Evolutionary conservation across 2,113 vertebrate genomes (phyloP).

Genomic region (Phylloscopus whistleri): DNA sequence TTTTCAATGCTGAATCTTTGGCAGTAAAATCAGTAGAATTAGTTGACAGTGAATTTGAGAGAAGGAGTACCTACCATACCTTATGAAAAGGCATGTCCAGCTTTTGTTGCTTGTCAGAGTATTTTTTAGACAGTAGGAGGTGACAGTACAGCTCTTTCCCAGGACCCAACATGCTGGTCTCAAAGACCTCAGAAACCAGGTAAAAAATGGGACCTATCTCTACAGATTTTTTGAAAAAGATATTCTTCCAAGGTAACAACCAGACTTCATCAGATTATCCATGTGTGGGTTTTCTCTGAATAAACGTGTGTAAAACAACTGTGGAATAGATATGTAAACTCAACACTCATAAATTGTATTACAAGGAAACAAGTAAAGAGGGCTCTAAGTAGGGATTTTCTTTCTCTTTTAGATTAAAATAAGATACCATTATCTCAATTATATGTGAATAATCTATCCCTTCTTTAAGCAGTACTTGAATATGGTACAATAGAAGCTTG

Average conservation of each 20-base stretch:
- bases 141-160: background rate
- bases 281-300: background rate
- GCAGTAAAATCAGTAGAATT: background rate
- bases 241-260: background rate
- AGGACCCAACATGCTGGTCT: background rate
- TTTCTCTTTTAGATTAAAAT: background rate
- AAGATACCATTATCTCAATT: background rate
- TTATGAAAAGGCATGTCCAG: background rate
- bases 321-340: background rate
- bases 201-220: background rate
- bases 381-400: background rate
- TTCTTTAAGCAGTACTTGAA: background rate
- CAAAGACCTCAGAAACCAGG: background rate
- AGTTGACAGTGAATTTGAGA: background rate
- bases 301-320: background rate
- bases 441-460: background rate
- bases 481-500: background rate
- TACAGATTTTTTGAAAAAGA: background rate
- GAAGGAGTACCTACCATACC: background rate
- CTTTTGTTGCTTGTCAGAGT: background rate
- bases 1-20: background rate
- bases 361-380: background rate
- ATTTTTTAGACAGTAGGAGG: background rate
- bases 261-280: background rate
- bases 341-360: background rate